Evolutionary conservation across 2,797 vertebrate species (phyloP).

Genomic region (Spheniscus humboldti): DNA sequence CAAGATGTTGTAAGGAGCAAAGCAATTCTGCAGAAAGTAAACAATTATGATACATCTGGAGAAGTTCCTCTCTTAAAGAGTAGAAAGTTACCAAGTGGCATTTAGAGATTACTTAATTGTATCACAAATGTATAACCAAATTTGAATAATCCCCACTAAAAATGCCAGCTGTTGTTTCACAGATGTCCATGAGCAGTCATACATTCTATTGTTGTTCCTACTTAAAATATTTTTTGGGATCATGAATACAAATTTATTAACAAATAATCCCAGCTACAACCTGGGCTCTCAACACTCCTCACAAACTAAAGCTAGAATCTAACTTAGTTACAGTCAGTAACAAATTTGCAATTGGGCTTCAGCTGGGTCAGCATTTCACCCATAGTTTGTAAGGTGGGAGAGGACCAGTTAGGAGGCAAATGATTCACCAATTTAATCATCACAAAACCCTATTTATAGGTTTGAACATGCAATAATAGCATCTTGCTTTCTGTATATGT

Average conservation of each 20-base stretch:
- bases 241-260: not conserved
- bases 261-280: not conserved
- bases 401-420: not conserved
- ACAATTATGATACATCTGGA: not conserved
- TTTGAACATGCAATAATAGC: not conserved
- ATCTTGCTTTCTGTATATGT: not conserved
- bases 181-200: not conserved
- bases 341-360: not conserved
- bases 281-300: not conserved
- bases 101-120: not conserved
- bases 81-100: not conserved
- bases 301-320: not conserved
- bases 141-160: not conserved
- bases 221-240: not conserved
- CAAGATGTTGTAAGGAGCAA: not conserved
- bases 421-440: not conserved
- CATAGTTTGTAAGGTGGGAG: not conserved
- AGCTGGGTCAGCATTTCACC: not conserved
- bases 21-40: not conserved
- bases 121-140: not conserved
- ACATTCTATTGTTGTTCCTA: not conserved
- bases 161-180: not conserved
- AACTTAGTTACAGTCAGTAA: not conserved
- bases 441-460: not conserved
- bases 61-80: not conserved